phyloP scores from a whole-genome alignment of 2,113 vertebrate genomes.

The Abramis brama region DNA sequence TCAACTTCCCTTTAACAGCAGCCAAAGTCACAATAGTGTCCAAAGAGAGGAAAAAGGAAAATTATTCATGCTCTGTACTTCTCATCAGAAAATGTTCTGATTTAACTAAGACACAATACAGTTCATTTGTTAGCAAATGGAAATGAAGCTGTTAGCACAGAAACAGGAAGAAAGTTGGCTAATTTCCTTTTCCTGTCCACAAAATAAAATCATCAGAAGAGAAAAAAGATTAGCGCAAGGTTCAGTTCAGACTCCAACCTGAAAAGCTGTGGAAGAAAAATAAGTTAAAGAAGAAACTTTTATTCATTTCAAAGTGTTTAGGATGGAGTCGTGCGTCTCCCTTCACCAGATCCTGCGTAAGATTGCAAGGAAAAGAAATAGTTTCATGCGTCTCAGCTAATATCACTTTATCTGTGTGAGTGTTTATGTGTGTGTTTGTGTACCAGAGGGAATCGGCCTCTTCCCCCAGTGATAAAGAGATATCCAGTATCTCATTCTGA shows the following conservation, averaged over 20 bases:
- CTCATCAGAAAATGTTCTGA: not conserved
- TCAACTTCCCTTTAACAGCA: not conserved
- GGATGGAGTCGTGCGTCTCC: not conserved
- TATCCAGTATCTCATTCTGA: constrained; percentile 70
- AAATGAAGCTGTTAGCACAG: not conserved
- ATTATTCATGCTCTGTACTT: not conserved
- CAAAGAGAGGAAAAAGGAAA: not conserved
- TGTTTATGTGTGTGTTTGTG: constrained; percentile 18
- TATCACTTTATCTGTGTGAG: not conserved
- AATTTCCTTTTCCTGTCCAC: not conserved
- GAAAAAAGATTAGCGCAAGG: not conserved
- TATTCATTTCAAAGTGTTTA: not conserved
- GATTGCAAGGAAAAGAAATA: not conserved
- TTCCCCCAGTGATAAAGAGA: constrained; percentile 71
- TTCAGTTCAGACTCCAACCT: constrained; percentile 3
- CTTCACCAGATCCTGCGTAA: constrained; percentile 8
- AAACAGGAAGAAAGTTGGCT: not conserved
- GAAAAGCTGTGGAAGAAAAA: not conserved
- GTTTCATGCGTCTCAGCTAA: not conserved
- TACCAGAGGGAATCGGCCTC: constrained; percentile 70
- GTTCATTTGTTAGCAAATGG: not conserved
- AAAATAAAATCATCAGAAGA: not conserved
- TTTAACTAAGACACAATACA: not conserved
- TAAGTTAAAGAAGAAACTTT: not conserved
- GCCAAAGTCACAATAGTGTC: not conserved